Conservation (phyloP, 2,113 vertebrate genomes). For the Platanista minor region DNA sequence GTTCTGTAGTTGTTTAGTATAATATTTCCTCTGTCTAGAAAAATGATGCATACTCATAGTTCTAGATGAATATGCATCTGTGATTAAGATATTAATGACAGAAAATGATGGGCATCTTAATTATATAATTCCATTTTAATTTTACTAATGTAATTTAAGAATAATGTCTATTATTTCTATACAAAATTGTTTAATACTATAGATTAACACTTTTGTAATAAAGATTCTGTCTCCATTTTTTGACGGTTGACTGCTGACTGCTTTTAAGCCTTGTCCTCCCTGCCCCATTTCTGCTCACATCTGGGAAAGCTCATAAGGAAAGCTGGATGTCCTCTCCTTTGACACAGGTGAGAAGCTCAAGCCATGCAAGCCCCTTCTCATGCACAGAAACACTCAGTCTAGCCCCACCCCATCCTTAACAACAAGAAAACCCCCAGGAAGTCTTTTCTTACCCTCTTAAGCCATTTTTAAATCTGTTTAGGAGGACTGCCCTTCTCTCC, state of each 20-base stretch:
- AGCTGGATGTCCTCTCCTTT: not conserved
- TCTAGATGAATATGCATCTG: not conserved
- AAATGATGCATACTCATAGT: not conserved
- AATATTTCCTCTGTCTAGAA: not conserved
- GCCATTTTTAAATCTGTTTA: not conserved
- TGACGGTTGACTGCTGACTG: not conserved
- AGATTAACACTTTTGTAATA: not conserved
- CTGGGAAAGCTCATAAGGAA: not conserved
- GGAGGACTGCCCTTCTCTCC: not conserved
- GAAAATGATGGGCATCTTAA: not conserved
- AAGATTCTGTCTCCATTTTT: not conserved
- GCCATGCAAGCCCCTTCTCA: not conserved
- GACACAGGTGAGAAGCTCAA: not conserved
- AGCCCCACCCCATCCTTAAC: not conserved
- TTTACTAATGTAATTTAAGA: not conserved
- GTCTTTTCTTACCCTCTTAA: not conserved
- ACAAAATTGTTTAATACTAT: not conserved
- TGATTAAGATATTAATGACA: not conserved
- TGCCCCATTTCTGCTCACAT: accelerated
- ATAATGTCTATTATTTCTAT: not conserved
- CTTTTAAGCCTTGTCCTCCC: not conserved
- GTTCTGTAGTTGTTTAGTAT: not conserved
- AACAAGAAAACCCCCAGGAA: not conserved
- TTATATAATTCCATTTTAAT: not conserved
- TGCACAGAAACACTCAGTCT: not conserved